These are phyloP conservation scores for Saccopteryx bilineata DNA, from an alignment of 2,113 vertebrate species.

Conservation along the genomic window DNA sequence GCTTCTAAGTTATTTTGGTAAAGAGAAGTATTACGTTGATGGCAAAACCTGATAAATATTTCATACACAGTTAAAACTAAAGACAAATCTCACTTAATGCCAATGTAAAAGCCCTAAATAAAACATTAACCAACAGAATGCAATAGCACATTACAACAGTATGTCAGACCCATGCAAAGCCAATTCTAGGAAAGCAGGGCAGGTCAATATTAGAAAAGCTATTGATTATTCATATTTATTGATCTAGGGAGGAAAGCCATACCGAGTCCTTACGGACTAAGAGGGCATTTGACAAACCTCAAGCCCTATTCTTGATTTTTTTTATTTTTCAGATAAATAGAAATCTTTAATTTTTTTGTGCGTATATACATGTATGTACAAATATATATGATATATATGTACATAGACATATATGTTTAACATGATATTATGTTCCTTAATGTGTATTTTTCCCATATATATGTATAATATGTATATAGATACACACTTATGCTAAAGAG, in stretches of 20 bases:
- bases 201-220: not conserved
- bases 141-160: constrained; percentile 13
- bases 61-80: constrained; percentile 23
- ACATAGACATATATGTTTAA: not conserved
- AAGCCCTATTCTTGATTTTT: not conserved
- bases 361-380: not conserved
- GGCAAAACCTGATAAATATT: constrained; percentile 57
- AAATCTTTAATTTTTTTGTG: not conserved
- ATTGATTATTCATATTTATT: constrained; percentile 39
- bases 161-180: not conserved
- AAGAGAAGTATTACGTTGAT: not conserved
- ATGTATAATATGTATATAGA: not conserved
- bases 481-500: not conserved
- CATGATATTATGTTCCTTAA: not conserved
- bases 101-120: constrained; percentile 48
- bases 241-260: constrained; percentile 17
- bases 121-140: constrained; percentile 58
- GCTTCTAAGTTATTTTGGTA: constrained; percentile 20
- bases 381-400: too few species aligned
- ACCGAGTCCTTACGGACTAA: not conserved
- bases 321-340: constrained; percentile 15
- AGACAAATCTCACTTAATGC: constrained; percentile 4
- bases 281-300: constrained; percentile 11
- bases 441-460: not conserved
- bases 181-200: constrained; percentile 51